phyloP scores from a whole-genome alignment of 2,888 invertebrate species.

The Andrena trimmerana region DNA sequence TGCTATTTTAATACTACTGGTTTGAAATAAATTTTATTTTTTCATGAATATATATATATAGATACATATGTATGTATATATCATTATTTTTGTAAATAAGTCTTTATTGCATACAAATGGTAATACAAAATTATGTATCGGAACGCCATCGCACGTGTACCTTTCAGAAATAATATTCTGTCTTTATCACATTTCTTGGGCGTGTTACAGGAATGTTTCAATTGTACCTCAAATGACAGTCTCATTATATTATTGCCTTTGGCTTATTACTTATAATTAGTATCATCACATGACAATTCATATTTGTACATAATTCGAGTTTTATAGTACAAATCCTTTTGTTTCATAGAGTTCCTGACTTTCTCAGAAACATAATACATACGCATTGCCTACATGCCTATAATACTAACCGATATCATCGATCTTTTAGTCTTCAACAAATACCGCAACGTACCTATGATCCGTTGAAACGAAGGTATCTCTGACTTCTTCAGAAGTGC shows the following conservation, averaged over 20 bases:
- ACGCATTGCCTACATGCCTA: not conserved
- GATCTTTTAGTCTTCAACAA: not conserved
- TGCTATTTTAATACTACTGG: slow-evolving; percentile 70
- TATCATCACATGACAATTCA: slow-evolving; percentile 65
- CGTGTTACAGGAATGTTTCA: slow-evolving; percentile 26
- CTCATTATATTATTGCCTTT: slow-evolving; percentile 5
- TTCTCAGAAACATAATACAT: not conserved
- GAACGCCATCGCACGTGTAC: not conserved
- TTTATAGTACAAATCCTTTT: not conserved
- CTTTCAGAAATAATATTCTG: not conserved
- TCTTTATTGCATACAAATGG: slow-evolving; percentile 33
- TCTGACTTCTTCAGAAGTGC: slow-evolving; percentile 38
- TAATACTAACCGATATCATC: not conserved
- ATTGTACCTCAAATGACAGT: slow-evolving; percentile 70
- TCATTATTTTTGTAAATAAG: slow-evolving; percentile 23
- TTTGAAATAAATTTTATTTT: slow-evolving; percentile 51
- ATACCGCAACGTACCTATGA: slow-evolving; percentile 42
- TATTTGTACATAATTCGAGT: slow-evolving; percentile 14
- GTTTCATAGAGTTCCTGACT: not conserved
- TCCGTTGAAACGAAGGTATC: slow-evolving; percentile 13
- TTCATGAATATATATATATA: slow-evolving; percentile 1
- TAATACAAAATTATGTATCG: slow-evolving; percentile 23
- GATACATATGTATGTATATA: slow-evolving; percentile 3
- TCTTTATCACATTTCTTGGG: not conserved
- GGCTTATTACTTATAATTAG: not conserved